Conservation (phyloP, 2,888 invertebrate species). For the Nebria salina region DNA sequence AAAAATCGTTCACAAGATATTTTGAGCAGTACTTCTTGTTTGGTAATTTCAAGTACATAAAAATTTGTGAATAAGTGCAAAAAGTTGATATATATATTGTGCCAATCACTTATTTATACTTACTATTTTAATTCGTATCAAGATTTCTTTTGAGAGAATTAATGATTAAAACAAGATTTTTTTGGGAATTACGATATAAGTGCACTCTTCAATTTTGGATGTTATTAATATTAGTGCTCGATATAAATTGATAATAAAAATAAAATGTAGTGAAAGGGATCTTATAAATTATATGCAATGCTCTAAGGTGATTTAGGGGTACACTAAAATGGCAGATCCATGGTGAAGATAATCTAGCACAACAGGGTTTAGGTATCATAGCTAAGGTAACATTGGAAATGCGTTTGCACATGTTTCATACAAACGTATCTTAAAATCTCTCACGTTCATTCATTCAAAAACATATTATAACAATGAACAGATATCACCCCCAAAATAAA, state of each 20-base stretch:
- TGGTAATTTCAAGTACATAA: not conserved
- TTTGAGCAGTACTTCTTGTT: not conserved
- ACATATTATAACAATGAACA: constrained; percentile 28
- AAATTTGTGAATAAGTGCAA: constrained; percentile 28
- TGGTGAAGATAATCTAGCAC: constrained; percentile 41
- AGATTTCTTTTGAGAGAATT: constrained; percentile 25
- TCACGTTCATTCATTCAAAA: constrained; percentile 27
- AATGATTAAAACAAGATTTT: constrained; percentile 26
- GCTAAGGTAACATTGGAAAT: constrained; percentile 65
- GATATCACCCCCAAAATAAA: constrained; percentile 5
- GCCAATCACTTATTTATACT: constrained; percentile 39
- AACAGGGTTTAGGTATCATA: constrained; percentile 54
- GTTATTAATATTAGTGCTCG: constrained; percentile 30
- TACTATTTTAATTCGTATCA: constrained; percentile 34
- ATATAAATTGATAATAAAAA: constrained; percentile 42
- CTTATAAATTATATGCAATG: constrained; percentile 45
- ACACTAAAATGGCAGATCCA: constrained; percentile 45
- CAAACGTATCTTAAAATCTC: constrained; percentile 18
- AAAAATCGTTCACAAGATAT: not conserved
- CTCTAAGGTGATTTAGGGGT: constrained; percentile 43
- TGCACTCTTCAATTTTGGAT: constrained; percentile 26
- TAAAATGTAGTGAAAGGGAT: constrained; percentile 45
- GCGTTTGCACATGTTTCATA: constrained; percentile 52
- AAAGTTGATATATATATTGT: constrained; percentile 26
- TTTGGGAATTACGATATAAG: not conserved